Percentiles rank a stretch among this genome's conserved stretches.
These are phyloP conservation scores for Odocoileus hemionus DNA, from an alignment of 2,113 vertebrate genomes.

Conservation along the genomic window DNA sequence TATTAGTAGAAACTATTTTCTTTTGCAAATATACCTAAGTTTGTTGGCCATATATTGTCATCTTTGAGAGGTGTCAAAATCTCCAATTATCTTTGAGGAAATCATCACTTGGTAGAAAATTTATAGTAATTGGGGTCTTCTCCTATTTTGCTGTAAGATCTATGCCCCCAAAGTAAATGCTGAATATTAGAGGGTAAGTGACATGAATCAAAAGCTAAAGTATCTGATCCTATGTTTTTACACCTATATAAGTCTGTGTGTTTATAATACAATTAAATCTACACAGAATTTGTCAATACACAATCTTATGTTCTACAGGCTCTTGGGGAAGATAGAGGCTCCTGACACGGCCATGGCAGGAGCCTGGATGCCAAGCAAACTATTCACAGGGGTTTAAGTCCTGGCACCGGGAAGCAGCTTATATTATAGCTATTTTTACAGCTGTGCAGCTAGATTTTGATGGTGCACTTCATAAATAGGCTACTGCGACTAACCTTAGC, in stretches of 20 bases:
- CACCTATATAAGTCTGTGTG: background rate
- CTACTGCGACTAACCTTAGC: background rate
- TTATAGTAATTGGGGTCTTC: background rate
- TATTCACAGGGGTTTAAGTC: too few species aligned
- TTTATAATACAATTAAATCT: background rate
- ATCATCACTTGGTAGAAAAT: background rate
- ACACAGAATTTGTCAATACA: background rate
- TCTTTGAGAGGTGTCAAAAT: background rate
- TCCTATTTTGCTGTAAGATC: background rate
- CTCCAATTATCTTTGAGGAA: background rate
- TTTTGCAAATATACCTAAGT: background rate
- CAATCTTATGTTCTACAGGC: background rate
- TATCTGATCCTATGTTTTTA: background rate
- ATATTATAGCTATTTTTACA: background rate
- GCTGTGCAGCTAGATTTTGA: background rate
- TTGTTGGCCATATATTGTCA: background rate
- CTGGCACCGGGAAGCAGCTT: background rate
- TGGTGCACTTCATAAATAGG: background rate
- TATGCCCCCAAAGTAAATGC: background rate
- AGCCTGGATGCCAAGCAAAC: background rate
- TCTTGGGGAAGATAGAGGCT: background rate
- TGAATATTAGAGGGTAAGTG: background rate
- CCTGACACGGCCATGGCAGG: background rate
- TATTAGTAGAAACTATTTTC: background rate
- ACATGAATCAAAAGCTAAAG: background rate